Conservation (phyloP, 2,888 invertebrate species). For the Dryococelus australis region DNA sequence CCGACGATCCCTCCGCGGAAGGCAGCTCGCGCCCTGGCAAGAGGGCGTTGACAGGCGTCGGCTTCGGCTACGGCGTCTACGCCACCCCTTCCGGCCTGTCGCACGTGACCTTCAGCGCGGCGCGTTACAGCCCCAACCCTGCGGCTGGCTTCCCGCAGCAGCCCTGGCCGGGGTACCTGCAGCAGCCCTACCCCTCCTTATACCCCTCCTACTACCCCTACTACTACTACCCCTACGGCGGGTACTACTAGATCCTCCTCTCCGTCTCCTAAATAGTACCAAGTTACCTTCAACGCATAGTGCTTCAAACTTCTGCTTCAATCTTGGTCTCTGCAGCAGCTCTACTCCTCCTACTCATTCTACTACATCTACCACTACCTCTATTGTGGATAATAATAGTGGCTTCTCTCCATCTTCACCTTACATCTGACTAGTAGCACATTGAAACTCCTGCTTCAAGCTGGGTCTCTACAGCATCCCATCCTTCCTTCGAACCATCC, state of each 20-base stretch:
- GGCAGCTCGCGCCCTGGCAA: background rate
- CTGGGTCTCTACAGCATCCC: too few species aligned
- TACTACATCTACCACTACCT: too few species aligned
- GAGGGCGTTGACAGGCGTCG: background rate
- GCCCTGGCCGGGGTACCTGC: background rate
- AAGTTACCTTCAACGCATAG: too few species aligned
- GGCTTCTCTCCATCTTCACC: too few species aligned
- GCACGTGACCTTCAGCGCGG: background rate
- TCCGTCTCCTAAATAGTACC: too few species aligned
- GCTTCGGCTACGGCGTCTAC: background rate
- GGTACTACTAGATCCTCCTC: background rate
- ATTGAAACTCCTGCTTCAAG: too few species aligned
- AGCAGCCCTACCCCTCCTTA: background rate
- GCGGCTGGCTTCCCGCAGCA: background rate
- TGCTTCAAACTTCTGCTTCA: too few species aligned
- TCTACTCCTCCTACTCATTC: too few species aligned
- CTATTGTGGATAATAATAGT: too few species aligned
- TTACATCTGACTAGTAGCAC: too few species aligned
- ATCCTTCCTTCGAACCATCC: too few species aligned
- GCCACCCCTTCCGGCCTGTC: background rate
- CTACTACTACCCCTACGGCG: conserved; percentile 4
- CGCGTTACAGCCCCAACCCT: background rate
- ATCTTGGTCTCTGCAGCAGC: too few species aligned
- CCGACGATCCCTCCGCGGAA: background rate
- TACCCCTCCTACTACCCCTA: background rate